Evolutionary conservation across 2,113 vertebrate species (phyloP).

Genomic region (human (Homo sapiens)): DNA sequence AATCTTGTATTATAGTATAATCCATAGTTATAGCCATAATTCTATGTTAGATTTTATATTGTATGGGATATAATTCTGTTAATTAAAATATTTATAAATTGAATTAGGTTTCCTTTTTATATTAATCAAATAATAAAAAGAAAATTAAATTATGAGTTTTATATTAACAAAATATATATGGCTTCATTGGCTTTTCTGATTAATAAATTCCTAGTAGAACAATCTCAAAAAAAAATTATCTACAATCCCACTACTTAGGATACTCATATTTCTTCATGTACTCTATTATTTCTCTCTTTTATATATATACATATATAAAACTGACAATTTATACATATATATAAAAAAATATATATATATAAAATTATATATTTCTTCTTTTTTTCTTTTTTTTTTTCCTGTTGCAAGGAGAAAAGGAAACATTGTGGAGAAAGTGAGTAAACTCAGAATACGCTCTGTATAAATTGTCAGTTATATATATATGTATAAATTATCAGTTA

Average conservation of each 20-base stretch:
- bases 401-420: conserved; percentile 65
- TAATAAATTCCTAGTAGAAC: conserved; percentile 36
- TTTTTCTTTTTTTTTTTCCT: conserved; percentile 60
- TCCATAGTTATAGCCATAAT: neutral
- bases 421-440: conserved; percentile 50
- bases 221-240: conserved; percentile 28
- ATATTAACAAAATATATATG: conserved; percentile 40
- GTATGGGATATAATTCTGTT: neutral
- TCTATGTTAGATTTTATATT: neutral
- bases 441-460: neutral
- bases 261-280: neutral
- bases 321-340: too few relatives aligned
- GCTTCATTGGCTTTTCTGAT: conserved; percentile 5
- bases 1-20: conserved; percentile 14
- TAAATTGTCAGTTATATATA: conserved; percentile 1
- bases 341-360: too few relatives aligned
- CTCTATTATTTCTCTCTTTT: too few relatives aligned
- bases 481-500: too few relatives aligned
- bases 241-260: neutral
- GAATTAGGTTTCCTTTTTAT: conserved; percentile 46
- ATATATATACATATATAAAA: too few relatives aligned
- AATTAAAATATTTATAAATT: neutral
- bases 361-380: too few relatives aligned
- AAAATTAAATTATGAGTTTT: conserved; percentile 19
- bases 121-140: conserved; percentile 45